Base-by-base conservation (phyloP, 2,113 vertebrate species). In the Myrmophylax atrothorax region DNA sequence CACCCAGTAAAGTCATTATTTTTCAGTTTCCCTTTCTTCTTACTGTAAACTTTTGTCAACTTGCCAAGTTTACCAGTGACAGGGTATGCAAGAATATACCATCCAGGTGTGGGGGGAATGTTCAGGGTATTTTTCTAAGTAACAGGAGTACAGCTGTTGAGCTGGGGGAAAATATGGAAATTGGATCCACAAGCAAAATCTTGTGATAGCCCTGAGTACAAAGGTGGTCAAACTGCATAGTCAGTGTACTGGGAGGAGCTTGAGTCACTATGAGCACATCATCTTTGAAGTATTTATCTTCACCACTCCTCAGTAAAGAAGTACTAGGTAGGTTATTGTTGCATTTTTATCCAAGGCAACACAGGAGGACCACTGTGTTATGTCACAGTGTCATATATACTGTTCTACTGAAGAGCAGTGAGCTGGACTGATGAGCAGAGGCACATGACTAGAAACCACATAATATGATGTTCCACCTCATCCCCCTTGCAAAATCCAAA, bases 401-500 rank as follows among this genome's bases (percentile, higher is more conserved):
- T 33, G n/a, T 47, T 18, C 56, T 78, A 18, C 35, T 40, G 77
- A 93, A 84, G 64, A 58, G 42, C 47, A 67, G 22, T 18, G 50
- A 87, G 22, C 22, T 75, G 56, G 67, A 75, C 52, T 79, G 58
- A 85, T 19, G 26, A 85, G 62, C 44, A 92, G 62, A 83, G 28
- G 29, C 44, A 50, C 40, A 33, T 37, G 62, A 4, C 26, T 55
- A 28, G 35, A 50, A 55, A 80, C 68, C 5, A 13, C 31, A 66
- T 6, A 2, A 6, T 50, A 67, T 0, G 0, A 78, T 25, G 17
- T 44, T 72, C 12, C 18, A 72, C 24, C 18, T 89, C 5, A 35
- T 46, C 81, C 31, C 17, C 31, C 28, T 56, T 25, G 49, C 28
- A 81, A 81, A 95, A 87, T 50, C 25, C 25, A 62, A 49, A 37